Percentiles rank a stretch among this genome's conserved stretches.
These are phyloP conservation scores for Dioctria linearis DNA, from an alignment of 2,888 invertebrate genomes.

Conservation along the genomic window DNA sequence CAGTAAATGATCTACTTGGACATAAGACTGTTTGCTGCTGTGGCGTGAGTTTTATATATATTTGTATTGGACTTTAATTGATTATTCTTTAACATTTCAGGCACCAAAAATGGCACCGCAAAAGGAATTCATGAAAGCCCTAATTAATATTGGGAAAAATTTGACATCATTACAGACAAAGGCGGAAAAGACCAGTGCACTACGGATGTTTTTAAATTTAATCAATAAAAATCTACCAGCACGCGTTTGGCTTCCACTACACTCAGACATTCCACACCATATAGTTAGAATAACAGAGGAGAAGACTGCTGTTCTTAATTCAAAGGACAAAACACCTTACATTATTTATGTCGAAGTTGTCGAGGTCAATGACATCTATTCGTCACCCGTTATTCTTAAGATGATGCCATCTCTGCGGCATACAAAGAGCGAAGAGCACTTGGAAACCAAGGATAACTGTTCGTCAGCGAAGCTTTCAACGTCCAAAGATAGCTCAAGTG, in stretches of 20 bases:
- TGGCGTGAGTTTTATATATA: constrained; percentile 73
- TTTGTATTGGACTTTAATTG: neutral
- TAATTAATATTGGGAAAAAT: constrained; percentile 88
- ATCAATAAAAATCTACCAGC: constrained; percentile 98
- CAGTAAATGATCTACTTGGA: constrained; percentile 84
- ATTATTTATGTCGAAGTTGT: constrained; percentile 98
- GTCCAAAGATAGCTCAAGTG: constrained; percentile 63
- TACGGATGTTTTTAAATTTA: constrained; percentile 93
- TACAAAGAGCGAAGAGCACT: constrained; percentile 95
- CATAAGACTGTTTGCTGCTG: constrained; percentile 84
- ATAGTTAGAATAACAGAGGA: constrained; percentile 97
- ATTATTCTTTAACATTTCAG: constrained; percentile 68
- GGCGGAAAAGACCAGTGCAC: constrained; percentile 92
- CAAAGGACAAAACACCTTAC: constrained; percentile 92
- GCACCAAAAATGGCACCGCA: constrained; percentile 88
- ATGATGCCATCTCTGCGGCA: constrained; percentile 89
- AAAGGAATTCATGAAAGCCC: constrained; percentile 88
- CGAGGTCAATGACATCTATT: constrained; percentile 86
- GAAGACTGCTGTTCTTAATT: constrained; percentile 97
- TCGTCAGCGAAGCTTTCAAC: constrained; percentile 61
- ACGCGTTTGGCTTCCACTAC: constrained; percentile 96
- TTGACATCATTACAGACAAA: constrained; percentile 87
- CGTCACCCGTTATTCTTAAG: constrained; percentile 91
- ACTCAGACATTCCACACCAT: constrained; percentile 86
- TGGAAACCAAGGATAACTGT: constrained; percentile 72